Evolutionary conservation across 2,797 vertebrate species (phyloP), one percentile per base, ranked within the genome.

Genomic region (Gobio occitaniae): DNA sequence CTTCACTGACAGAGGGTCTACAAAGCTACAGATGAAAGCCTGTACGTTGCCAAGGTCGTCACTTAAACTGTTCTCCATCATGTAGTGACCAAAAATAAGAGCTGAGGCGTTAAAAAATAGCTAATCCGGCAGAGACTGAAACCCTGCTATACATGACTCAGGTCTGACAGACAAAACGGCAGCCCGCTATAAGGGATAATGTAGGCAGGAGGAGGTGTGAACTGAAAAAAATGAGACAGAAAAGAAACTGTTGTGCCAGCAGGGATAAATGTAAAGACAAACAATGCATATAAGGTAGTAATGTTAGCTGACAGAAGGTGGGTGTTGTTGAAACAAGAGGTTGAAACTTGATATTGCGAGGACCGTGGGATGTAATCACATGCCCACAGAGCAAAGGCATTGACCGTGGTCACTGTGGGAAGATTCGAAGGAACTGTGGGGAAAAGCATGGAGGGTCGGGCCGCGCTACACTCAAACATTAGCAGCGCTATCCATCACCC

Each of bases 401-500:
- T 82, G 66, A 84, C 83, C n/a, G 36, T 78, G 72, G 50, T 78
- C 76, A 77, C 87, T 82, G 76, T 83, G 75, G 75, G 66, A 78
- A 48, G 75, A 71, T 79, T 79, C 29, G 3, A 41, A 63, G 68
- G 76, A 84, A 61, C 29, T 50, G 13, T 79, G 79, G 71, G 71
- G 76, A 87, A 77, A 78, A 66, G 48, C 54, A 75, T 8, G 25
- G 74, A 63, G 71, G 48, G 69, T 50, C 13, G 74, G 70, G 65
- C 70, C 54, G 38, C n/a, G 81, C 72, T 78, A 84, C 83, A 81
- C 38, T 17, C 70, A 86, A 69, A 78, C 78, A 87, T 90, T 88
- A 84, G 56, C 50, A 69, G 71, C 56, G 63, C 86, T 83, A 87
- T 90, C 78, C 75, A 87, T 89, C 86, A 88, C 78, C 80, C 78